Conservation (phyloP, 2,888 invertebrate species). For the Athalia circularis region DNA sequence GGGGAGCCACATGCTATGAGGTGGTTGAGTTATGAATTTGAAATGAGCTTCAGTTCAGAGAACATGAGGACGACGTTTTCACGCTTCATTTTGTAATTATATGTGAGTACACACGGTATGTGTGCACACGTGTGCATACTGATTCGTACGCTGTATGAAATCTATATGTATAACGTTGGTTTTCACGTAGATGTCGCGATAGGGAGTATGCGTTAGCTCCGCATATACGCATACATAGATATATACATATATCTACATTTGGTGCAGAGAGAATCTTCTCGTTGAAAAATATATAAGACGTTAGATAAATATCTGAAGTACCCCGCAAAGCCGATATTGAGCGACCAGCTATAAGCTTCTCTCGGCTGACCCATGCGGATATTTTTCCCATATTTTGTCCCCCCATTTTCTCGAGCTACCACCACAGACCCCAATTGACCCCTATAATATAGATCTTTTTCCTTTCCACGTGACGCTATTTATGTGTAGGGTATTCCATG, state of each 20-base stretch:
- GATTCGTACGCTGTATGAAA: too few relatives aligned
- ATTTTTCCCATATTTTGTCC: slow-evolving; percentile 64
- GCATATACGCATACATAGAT: not conserved
- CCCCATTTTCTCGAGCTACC: slow-evolving; percentile 45
- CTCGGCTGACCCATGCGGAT: slow-evolving; percentile 74
- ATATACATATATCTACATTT: too few relatives aligned
- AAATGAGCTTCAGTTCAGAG: not conserved
- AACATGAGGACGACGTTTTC: not conserved
- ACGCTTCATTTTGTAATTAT: not conserved
- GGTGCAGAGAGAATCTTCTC: slow-evolving; percentile 6
- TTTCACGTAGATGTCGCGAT: not conserved
- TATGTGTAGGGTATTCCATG: not conserved
- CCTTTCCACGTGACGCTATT: not conserved
- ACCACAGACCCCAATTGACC: slow-evolving; percentile 36
- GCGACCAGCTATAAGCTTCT: slow-evolving; percentile 71
- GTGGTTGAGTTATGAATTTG: not conserved
- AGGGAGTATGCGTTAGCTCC: not conserved
- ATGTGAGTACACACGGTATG: not conserved
- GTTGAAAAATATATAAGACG: slow-evolving; percentile 67
- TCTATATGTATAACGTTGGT: too few relatives aligned
- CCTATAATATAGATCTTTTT: not conserved
- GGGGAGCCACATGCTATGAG: too few relatives aligned
- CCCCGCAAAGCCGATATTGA: slow-evolving; percentile 72
- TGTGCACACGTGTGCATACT: not conserved
- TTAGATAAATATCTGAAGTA: slow-evolving; percentile 72